Base-by-base conservation (phyloP, 2,113 vertebrate genomes). In the Alethe castanea region DNA sequence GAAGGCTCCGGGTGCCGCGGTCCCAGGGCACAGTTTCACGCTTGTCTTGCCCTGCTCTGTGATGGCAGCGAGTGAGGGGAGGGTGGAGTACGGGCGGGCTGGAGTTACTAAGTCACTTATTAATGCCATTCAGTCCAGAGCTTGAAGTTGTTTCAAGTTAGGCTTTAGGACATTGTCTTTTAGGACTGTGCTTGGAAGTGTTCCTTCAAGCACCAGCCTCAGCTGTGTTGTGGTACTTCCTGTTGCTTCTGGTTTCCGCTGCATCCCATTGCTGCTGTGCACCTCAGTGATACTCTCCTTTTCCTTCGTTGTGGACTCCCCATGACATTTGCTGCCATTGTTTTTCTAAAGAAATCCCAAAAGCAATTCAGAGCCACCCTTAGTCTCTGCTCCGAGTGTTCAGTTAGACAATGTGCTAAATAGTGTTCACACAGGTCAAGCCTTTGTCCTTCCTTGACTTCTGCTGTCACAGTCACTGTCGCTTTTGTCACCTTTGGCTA, bases 11-110 rank as follows among this genome's bases (percentile, higher is more conserved):
- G 12, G 67, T 66, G 12, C 8, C 6, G 3, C 6, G 50, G 15
- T 25, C 19, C 11, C 35, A 1, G 13, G 35, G 17, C 20, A 0
- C 36, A 2, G 6, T 8, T 18, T 7, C 6, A 7, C 8, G 4
- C 31, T 24, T 26, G 19, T 19, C 18, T 3, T 25, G 1, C 2
- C 11, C 20, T 11, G 9, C 26, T 9, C 5, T 5, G 29, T 4
- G 67, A 12, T 12, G 8, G 2, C 4, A 11, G 0, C 19, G 2
- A 4, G 7, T 3, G 65, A 15, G 59, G 13, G 22, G 31, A 36
- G 44, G 1, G 17, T 4, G 71, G 12, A n/a, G 52, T 26, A 9
- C 72, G 4, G 35, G 35, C 54, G 6, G 65, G 22, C 4, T 25
- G 48, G 20, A 38, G 38, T 35, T 28, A 8, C 28, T 1, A 4